Base-by-base conservation (phyloP, 2,888 invertebrate genomes). In the Ganaspis brasiliensis region DNA sequence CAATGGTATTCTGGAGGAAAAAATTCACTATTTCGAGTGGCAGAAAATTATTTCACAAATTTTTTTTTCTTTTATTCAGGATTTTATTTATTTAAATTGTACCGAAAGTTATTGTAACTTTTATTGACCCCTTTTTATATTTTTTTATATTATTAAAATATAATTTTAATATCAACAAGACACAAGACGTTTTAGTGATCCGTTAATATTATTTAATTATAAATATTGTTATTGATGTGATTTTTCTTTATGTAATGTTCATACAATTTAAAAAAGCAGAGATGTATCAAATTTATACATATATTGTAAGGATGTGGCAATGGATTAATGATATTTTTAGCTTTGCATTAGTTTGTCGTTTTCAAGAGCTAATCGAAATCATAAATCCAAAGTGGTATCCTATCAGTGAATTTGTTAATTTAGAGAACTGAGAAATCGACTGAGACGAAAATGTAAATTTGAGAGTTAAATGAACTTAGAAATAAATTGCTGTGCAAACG, bases 251-350 rank as follows among this genome's bases (percentile, higher is more conserved):
- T n/a, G 31, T 59, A 16, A 59, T 59, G 31, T 59, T 67, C n/a
- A 5, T 9, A 63, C 35, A 12, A 6, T 5, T n/a, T 31, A 40
- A 35, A 14, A 21, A 40, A 21, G 8, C n/a, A 45, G 24, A 9
- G n/a, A n/a, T 56, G 26, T 45, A n/a, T 19, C n/a, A n/a, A 45
- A 26, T 45, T 21, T 26, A 1, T 45, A 31, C 31, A 1, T 1
- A 21, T 24, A 45, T 24, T n/a, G 2, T 67, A 4, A 24, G 45
- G 40, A 45, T 45, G 40, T 67, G 63, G 14, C 37, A 40, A 67
- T 67, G n/a, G 63, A 45, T 67, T 45, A 45, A 45, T 67, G 45
- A 67, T 67, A 67, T 24, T 40, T 40, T 45, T 45, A 45, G 67
- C 67, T 67, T 67, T 67, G 8, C 45, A 21, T 67, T 67, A 9